Evolutionary conservation across 2,888 invertebrate genomes (phyloP).

Genomic region (Callyntrura guangdongensis): DNA sequence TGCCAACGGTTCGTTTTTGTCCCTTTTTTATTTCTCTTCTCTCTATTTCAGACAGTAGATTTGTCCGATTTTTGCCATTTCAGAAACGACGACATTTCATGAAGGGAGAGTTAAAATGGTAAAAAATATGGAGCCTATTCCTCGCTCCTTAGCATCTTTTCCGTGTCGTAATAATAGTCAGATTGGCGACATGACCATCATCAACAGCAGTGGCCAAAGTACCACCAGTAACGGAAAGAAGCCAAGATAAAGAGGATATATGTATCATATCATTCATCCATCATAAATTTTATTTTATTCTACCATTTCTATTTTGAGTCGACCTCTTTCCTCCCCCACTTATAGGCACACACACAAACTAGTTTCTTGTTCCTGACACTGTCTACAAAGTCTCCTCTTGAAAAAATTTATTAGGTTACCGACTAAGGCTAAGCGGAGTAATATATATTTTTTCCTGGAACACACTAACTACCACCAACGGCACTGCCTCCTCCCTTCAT

Average conservation of each 20-base stretch:
- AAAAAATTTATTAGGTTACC: slow-evolving; percentile 5
- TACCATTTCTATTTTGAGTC: neutral
- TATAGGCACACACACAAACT: too few relatives aligned
- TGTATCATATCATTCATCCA: slow-evolving; percentile 69
- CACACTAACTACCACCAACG: neutral
- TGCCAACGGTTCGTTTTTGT: slow-evolving; percentile 48
- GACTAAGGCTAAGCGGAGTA: neutral
- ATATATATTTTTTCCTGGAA: slow-evolving; percentile 42
- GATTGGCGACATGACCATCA: slow-evolving; percentile 7
- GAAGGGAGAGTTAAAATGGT: neutral
- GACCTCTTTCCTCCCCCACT: neutral
- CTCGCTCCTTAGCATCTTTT: slow-evolving; percentile 38
- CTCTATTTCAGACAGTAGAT: slow-evolving; percentile 33
- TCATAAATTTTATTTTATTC: slow-evolving; percentile 62
- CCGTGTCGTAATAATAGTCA: slow-evolving; percentile 61
- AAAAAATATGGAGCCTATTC: slow-evolving; percentile 35
- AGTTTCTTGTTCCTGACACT: neutral
- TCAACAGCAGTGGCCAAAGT: neutral
- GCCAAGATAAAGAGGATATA: slow-evolving; percentile 17
- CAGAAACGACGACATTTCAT: too few relatives aligned
- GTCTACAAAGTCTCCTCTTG: too few relatives aligned
- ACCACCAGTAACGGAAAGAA: neutral
- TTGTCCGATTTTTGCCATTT: slow-evolving; percentile 14
- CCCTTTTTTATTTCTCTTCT: neutral
- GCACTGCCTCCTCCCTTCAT: slow-evolving; percentile 8